These are phyloP conservation scores for Menura novaehollandiae DNA, from an alignment of 2,113 vertebrate species.

Conservation along the genomic window DNA sequence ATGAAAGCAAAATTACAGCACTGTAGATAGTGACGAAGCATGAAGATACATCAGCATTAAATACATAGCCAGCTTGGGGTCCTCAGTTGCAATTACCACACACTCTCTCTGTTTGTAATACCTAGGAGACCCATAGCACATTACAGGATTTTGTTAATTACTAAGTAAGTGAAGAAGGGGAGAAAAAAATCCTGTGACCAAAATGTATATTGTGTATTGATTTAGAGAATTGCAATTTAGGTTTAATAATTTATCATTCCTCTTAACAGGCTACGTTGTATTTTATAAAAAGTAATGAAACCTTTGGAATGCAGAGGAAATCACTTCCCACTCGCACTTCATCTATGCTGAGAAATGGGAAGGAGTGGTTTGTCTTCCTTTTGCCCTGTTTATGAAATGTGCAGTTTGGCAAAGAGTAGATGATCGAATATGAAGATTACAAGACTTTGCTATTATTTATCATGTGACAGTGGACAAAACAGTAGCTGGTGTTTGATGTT, in stretches of 20 bases:
- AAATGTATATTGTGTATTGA: conserved; percentile 5
- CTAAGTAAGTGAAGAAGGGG: not conserved
- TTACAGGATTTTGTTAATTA: conserved; percentile 55
- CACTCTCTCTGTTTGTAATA: not conserved
- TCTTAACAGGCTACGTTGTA: not conserved
- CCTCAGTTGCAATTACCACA: conserved; percentile 31
- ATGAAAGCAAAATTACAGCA: conserved; percentile 5
- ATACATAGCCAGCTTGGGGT: conserved; percentile 41
- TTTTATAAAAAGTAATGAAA: conserved; percentile 2
- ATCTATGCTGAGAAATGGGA: not conserved
- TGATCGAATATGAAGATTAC: conserved; percentile 3
- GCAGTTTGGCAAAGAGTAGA: conserved; percentile 3
- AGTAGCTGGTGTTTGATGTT: not conserved
- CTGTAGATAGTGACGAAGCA: conserved; percentile 12
- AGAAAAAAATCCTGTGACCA: not conserved
- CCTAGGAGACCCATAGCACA: conserved; percentile 9
- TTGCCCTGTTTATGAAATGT: not conserved
- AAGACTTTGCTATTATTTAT: conserved; percentile 6
- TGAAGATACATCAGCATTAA: conserved; percentile 32
- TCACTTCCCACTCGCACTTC: not conserved
- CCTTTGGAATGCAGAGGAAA: not conserved
- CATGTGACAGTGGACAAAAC: not conserved
- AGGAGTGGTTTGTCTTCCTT: not conserved
- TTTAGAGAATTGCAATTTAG: not conserved
- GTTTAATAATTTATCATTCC: conserved; percentile 28